Evolutionary conservation across 2,888 invertebrate genomes (phyloP).

Genomic region (Gryllus longicercus): DNA sequence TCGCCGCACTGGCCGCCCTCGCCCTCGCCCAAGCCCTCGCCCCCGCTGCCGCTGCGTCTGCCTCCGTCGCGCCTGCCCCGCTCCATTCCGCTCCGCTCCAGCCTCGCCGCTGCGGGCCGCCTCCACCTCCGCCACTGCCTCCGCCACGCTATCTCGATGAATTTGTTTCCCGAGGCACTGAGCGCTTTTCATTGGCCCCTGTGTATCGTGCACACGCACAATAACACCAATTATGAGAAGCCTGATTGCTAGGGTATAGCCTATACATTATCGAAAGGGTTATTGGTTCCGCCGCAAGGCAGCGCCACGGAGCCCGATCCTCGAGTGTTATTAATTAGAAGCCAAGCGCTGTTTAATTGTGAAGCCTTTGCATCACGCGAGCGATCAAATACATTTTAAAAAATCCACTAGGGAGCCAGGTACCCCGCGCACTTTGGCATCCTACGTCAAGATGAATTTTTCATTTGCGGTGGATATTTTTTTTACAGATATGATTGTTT

Average conservation of each 20-base stretch:
- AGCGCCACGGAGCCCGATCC: conserved; percentile 3
- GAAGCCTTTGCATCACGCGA: neutral
- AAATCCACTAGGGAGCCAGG: conserved; percentile 2
- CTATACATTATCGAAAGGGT: conserved; percentile 11
- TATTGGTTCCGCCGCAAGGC: conserved; percentile 17
- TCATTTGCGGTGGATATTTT: conserved; percentile 11
- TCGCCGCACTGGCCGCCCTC: neutral
- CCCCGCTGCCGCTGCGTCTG: neutral
- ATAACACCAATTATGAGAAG: conserved; percentile 17
- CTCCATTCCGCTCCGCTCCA: neutral
- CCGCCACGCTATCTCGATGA: neutral
- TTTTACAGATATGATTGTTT: conserved; percentile 11
- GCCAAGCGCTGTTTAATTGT: conserved; percentile 17
- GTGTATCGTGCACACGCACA: conserved; percentile 17
- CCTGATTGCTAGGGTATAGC: conserved; percentile 17
- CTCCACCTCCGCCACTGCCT: neutral
- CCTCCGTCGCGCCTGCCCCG: too few species aligned
- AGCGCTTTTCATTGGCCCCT: conserved; percentile 17
- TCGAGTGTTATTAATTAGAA: conserved; percentile 17
- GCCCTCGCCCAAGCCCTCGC: neutral
- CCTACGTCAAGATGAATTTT: neutral
- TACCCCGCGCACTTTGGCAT: neutral
- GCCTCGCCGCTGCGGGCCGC: neutral
- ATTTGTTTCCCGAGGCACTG: conserved; percentile 17
- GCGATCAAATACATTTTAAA: conserved; percentile 17